Base-by-base conservation (phyloP, 2,888 invertebrate genomes). In the Hypomecis punctinalis region DNA sequence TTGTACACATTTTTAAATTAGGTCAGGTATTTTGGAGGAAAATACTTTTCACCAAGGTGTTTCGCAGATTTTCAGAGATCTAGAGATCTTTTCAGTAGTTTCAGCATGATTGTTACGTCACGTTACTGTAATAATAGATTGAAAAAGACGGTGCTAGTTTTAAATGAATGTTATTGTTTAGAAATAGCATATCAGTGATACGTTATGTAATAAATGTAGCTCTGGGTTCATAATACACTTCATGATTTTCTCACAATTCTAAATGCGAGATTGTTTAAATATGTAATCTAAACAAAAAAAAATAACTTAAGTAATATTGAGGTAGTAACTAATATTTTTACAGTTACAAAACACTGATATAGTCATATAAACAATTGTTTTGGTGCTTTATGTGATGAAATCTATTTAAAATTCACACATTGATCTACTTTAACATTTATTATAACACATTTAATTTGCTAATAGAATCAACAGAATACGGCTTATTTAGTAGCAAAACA, bases 51-150 rank as follows among this genome's bases (percentile, higher is more conserved):
- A 23, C 8, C 43, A 0, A 23, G 23, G 46, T 45, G 0, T 47
- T 47, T 45, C 13, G 6, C 4, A 47, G 8, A 55, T 46, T 68
- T 67, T 70, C n/a, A n/a, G n/a, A n/a, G n/a, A n/a, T n/a, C n/a
- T 48, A 59, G 58, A 39, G 37, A 46, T 61, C n/a, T 58, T 68
- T 68, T 69, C 59, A 62, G 49, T 65, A 59, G 45, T 66, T 66
- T 66, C 52, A 52, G 56, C 37, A n/a, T 52, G 42, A 62, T 61
- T 54, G 70, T 72, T 72, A 72, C 72, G 70, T 72, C 70, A 72
- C 33, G 40, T 55, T 11, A 46, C 61, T 47, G 54, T 72, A 72
- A 63, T 63, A 70, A 68, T 72, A 72, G 69, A 69, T 52, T 57
- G 39, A 9, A 62, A 52, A 63, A 54, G 53, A 55, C 54, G 43